These are phyloP conservation scores for Caenorhabditis remanei DNA, from an alignment of 1,140 invertebrate species.

Conservation along the genomic window DNA sequence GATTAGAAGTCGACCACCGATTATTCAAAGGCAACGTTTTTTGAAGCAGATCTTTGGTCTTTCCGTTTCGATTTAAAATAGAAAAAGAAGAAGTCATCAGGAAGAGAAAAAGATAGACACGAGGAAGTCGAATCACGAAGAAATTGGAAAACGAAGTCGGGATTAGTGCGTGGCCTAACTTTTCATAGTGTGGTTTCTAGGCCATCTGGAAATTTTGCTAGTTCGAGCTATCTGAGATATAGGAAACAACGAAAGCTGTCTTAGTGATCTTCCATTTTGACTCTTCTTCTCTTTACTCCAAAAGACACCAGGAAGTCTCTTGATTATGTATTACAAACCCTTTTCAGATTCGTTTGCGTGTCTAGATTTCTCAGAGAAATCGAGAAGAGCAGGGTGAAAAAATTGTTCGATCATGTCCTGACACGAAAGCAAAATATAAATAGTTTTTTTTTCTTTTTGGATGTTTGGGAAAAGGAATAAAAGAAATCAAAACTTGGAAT, in stretches of 20 bases:
- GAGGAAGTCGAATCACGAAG: neutral
- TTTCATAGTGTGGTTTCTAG: neutral
- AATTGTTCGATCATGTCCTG: neutral
- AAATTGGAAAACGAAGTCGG: neutral
- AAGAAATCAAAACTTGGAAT: too few relatives aligned
- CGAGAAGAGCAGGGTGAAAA: neutral
- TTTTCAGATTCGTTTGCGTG: neutral
- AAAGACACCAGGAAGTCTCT: conserved; percentile 7
- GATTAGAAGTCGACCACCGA: conserved; percentile 45
- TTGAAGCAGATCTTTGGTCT: conserved; percentile 18
- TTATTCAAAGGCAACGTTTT: conserved; percentile 15
- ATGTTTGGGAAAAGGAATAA: too few relatives aligned
- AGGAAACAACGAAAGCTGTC: neutral
- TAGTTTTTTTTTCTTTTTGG: too few relatives aligned
- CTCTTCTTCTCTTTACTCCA: neutral
- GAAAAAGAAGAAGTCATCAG: neutral
- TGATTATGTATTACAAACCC: neutral
- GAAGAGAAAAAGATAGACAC: neutral
- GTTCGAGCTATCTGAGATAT: too few relatives aligned
- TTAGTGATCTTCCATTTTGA: neutral
- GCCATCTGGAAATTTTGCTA: too few relatives aligned
- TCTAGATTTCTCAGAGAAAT: neutral
- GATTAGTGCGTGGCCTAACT: neutral
- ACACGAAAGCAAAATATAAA: too few relatives aligned
- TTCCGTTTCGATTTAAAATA: conserved; percentile 17